Evolutionary conservation across 2,888 invertebrate genomes (phyloP), one percentile per base, ranked within the genome.

Genomic region (Macrosoma leucophasiata): DNA sequence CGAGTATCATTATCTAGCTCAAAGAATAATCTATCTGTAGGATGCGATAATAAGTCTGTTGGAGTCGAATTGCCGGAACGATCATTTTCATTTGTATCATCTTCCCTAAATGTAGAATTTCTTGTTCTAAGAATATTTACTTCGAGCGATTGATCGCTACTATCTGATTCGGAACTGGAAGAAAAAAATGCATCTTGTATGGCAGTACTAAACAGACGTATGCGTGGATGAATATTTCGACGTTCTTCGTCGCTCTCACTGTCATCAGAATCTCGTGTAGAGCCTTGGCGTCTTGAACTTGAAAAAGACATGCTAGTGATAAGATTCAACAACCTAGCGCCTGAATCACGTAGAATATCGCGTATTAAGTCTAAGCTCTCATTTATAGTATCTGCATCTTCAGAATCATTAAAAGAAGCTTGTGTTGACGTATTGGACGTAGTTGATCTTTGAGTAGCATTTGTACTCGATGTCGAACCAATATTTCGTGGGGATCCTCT

Each of bases 261-360:
- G 19, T 72, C 73, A 27, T 67, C 70, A 0, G 70, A 65, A 12
- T 62, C 69, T 3, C 66, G 58, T 14, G 66, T 58, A 2, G 60
- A 43, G 2, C 49, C 47, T 5, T 44, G 43, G 1, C 52, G 60
- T 2, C 72, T 63, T 33, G 74, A 74, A 4, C 74, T 77, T 4
- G 81, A 70, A 39, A 78, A 43, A 1, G 84, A 82, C 76, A 82
- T 79, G 32, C 79, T 76, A 0, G 81, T 81, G 29, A 85, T 84
- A 28, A 84, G 59, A 48, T 84, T 81, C 21, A 85, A 55, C 10
- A 85, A 52, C 29, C 84, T 61, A 6, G 79, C 76, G 3, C 84
- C 84, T 0, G 84, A 85, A 52, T 84, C 84, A 29, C 84, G 64
- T 6, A 85, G 58, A 39, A 84, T 84, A 39, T 82, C 82, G 8